phyloP scores from a whole-genome alignment of 2,888 invertebrate genomes.

The Tachina lurida region DNA sequence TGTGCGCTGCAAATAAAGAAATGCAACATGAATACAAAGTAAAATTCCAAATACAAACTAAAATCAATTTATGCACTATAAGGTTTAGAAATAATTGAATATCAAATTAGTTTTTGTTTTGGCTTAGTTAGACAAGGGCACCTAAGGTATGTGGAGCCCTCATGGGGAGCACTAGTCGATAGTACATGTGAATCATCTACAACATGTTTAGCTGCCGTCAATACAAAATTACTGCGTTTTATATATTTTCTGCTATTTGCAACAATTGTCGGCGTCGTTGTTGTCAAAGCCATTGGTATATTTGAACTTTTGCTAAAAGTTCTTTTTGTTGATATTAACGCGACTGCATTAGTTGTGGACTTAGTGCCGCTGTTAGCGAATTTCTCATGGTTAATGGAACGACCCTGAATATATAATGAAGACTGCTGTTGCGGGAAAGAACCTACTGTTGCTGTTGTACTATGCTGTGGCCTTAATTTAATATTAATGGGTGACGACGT shows the following conservation, averaged over 20 bases:
- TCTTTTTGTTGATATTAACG: slow-evolving; percentile 37
- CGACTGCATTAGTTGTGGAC: slow-evolving; percentile 56
- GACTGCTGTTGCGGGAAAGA: slow-evolving; percentile 29
- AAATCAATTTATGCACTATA: slow-evolving; percentile 2
- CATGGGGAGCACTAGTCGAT: slow-evolving; percentile 75
- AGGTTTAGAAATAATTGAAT: slow-evolving; percentile 31
- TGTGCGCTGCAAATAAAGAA: slow-evolving; percentile 78
- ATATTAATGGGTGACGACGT: slow-evolving; percentile 77
- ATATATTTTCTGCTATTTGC: slow-evolving; percentile 66
- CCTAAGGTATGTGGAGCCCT: slow-evolving; percentile 72
- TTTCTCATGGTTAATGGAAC: slow-evolving; percentile 68
- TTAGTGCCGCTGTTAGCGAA: slow-evolving; percentile 72
- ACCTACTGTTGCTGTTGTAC: slow-evolving; percentile 55
- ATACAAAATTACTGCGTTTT: slow-evolving; percentile 63
- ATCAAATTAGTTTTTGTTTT: slow-evolving; percentile 40
- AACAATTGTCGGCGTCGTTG: slow-evolving; percentile 61
- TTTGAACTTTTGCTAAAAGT: slow-evolving; percentile 40
- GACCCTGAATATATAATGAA: slow-evolving; percentile 36
- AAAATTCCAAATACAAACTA: background rate
- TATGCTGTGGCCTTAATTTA: slow-evolving; percentile 69
- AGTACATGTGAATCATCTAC: slow-evolving; percentile 68
- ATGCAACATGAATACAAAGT: slow-evolving; percentile 2
- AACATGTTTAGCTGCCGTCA: slow-evolving; percentile 63
- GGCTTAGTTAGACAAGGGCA: slow-evolving; percentile 21
- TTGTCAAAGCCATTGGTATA: slow-evolving; percentile 43